These are phyloP conservation scores for Drosophila kikkawai DNA, from an alignment of 1,140 invertebrate species.

Conservation along the genomic window DNA sequence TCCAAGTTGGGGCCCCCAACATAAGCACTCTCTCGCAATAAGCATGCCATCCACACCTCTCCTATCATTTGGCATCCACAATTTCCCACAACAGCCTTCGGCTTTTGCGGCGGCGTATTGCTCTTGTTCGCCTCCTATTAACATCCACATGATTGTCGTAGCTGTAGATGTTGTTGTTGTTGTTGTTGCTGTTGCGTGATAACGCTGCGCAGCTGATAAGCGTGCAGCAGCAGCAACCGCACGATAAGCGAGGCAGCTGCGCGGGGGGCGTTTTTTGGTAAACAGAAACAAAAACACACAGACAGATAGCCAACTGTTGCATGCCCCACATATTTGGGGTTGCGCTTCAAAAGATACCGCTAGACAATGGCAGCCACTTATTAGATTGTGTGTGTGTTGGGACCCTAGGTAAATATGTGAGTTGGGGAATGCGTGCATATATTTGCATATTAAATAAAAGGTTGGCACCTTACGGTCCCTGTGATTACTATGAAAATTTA, in stretches of 20 bases:
- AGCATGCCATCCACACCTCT: neutral
- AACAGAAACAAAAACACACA: slow-evolving; percentile 20
- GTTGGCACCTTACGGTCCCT: slow-evolving; percentile 1
- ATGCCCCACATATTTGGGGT: slow-evolving; percentile 55
- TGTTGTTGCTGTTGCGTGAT: slow-evolving; percentile 40
- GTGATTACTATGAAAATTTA: neutral
- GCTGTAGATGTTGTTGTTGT: slow-evolving; percentile 25
- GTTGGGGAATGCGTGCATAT: slow-evolving; percentile 27
- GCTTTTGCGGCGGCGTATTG: slow-evolving; percentile 67
- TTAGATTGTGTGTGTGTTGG: slow-evolving; percentile 4
- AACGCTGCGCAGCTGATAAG: slow-evolving; percentile 56
- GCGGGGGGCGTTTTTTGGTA: slow-evolving; percentile 37
- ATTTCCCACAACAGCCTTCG: slow-evolving; percentile 22
- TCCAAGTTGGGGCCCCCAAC: slow-evolving; percentile 6
- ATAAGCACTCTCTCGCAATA: neutral
- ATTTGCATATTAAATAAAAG: slow-evolving; percentile 26
- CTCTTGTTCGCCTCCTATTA: slow-evolving; percentile 65
- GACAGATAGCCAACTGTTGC: slow-evolving; percentile 45
- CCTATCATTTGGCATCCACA: slow-evolving; percentile 27
- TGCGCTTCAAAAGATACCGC: slow-evolving; percentile 44
- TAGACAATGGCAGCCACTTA: slow-evolving; percentile 22
- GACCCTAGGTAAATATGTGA: slow-evolving; percentile 13
- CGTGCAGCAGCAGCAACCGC: slow-evolving; percentile 26
- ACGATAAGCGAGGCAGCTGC: slow-evolving; percentile 37
- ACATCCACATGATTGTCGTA: slow-evolving; percentile 34